Percentiles rank a stretch among this genome's conserved stretches.
These are phyloP conservation scores for Stomatorhinus walkeri DNA, from an alignment of 2,797 vertebrate species.

Conservation along the genomic window DNA sequence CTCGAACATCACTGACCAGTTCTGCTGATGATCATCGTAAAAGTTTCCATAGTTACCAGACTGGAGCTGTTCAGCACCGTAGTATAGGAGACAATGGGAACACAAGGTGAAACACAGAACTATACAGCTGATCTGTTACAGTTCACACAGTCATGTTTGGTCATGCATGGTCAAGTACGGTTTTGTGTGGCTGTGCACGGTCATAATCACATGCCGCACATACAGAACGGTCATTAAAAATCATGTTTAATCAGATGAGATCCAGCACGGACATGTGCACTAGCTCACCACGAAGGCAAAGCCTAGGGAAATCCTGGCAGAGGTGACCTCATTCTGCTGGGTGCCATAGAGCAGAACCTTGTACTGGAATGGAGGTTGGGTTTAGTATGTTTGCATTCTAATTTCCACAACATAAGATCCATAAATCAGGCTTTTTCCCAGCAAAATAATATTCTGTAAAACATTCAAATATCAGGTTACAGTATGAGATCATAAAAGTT, in stretches of 20 bases:
- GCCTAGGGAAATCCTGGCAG: conserved; percentile 72
- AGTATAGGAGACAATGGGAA: neutral
- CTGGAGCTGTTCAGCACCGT: conserved; percentile 67
- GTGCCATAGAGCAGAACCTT: conserved; percentile 86
- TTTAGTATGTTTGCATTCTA: neutral
- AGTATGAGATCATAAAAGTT: neutral
- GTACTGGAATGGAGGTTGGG: conserved; percentile 61
- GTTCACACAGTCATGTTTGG: neutral
- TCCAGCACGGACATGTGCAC: neutral
- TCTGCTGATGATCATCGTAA: conserved; percentile 92
- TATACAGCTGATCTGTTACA: neutral
- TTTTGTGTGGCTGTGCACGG: neutral
- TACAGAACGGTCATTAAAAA: neutral
- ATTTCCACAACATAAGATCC: neutral
- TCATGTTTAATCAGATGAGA: neutral
- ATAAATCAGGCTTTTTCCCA: neutral
- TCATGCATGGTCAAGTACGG: neutral
- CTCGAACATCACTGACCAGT: conserved; percentile 97
- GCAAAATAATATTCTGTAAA: neutral
- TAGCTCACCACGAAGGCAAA: conserved; percentile 78
- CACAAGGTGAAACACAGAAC: neutral
- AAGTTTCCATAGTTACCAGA: conserved; percentile 88
- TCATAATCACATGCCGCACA: neutral
- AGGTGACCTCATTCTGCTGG: conserved; percentile 79
- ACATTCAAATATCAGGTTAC: neutral